These are phyloP conservation scores for Illadopsis cleaveri DNA, from an alignment of 2,113 vertebrate species.

Conservation along the genomic window DNA sequence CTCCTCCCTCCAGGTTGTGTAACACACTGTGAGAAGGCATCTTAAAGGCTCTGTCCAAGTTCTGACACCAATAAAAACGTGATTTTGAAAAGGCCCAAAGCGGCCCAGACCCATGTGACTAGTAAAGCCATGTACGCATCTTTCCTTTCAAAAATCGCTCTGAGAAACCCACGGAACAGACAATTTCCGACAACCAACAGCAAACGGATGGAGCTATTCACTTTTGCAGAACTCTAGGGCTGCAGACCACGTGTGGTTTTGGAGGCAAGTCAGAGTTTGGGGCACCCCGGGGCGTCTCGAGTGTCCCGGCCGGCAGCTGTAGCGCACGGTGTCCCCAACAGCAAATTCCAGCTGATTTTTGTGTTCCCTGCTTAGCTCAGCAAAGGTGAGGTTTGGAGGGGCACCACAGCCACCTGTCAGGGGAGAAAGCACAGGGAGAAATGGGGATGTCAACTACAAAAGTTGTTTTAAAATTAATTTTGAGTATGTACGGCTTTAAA, in stretches of 20 bases:
- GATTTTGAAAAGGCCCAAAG: not conserved
- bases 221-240: conserved; percentile 52
- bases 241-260: conserved; percentile 56
- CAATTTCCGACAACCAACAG: not conserved
- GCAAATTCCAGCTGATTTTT: not conserved
- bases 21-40: not conserved
- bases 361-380: not conserved
- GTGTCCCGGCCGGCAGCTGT: conserved; percentile 21
- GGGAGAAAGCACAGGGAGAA: not conserved
- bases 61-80: not conserved
- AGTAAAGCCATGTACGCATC: conserved; percentile 53
- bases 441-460: fast-evolving
- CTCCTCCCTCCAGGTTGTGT: not conserved
- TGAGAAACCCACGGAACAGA: not conserved
- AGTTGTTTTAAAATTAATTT: not conserved
- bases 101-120: conserved; percentile 22
- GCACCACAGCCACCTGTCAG: not conserved
- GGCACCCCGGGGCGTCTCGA: fast-evolving
- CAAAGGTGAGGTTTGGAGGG: conserved; percentile 38
- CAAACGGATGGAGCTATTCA: conserved; percentile 56
- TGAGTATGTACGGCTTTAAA: not conserved
- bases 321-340: not conserved
- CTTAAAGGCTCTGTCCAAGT: conserved; percentile 27
- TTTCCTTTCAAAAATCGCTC: not conserved
- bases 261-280: conserved; percentile 36